Evolutionary conservation across 2,888 invertebrate species (phyloP).

Genomic region (Corbicula japonica): DNA sequence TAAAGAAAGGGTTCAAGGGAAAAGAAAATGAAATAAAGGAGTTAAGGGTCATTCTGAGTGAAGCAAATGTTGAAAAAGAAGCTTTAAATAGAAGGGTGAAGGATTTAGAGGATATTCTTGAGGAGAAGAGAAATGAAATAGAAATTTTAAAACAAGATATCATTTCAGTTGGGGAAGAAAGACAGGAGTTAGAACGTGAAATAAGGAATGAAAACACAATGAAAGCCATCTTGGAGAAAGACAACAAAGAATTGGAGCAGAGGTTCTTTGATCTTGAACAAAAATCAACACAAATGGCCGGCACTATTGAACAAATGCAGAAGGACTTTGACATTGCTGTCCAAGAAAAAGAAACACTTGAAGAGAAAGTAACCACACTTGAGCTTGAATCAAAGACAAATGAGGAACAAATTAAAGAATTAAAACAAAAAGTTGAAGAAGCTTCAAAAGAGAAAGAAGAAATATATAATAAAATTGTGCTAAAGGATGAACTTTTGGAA

Average conservation of each 20-base stretch:
- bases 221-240: constrained; percentile 23
- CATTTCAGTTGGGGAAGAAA: constrained; percentile 20
- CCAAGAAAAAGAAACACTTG: constrained; percentile 57
- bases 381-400: constrained; percentile 43
- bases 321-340: constrained; percentile 53
- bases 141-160: constrained; percentile 26
- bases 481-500: constrained; percentile 37
- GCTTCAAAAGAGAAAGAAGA: constrained; percentile 43
- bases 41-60: constrained; percentile 30
- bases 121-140: constrained; percentile 20
- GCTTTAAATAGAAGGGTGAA: constrained; percentile 38
- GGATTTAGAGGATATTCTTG: constrained; percentile 30
- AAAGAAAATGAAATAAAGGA: constrained; percentile 52
- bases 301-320: constrained; percentile 55
- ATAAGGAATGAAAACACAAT: constrained; percentile 32
- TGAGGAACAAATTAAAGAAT: constrained; percentile 35
- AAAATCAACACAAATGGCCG: constrained; percentile 34
- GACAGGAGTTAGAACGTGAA: constrained; percentile 34
- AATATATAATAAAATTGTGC: constrained; percentile 11
- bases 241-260: constrained; percentile 58
- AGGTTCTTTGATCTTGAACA: constrained; percentile 63
- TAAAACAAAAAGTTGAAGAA: constrained; percentile 31
- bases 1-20: constrained; percentile 55
- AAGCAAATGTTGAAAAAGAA: constrained; percentile 47
- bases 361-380: constrained; percentile 42